Evolutionary conservation across 2,113 vertebrate genomes (phyloP), one percentile per base, ranked within the genome.

Genomic region (Rhabdornis inornatus): DNA sequence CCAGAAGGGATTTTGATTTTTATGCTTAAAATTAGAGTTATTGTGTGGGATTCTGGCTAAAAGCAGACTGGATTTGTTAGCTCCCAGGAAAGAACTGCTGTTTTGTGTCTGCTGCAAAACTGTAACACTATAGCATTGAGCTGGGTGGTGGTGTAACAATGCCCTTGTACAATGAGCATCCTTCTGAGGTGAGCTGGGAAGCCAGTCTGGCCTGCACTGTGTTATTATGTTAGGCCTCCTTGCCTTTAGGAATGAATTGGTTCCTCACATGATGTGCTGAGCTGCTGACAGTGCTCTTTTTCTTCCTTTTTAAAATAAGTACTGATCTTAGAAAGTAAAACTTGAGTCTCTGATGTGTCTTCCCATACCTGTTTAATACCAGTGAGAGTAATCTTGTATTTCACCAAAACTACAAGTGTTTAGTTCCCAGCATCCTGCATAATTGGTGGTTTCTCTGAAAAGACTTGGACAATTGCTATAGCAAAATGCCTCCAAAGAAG

Each of bases 391-490:
- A 92, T 96, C 95, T 96, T 96, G 53, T 82, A 30, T 95, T 97
- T 97, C 95, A 94, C 55, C 85, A 74, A 49, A 96, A 89, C 79
- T 76, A 59, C 65, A 68, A 79, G 91, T 75, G 78, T 93, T 95
- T 77, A 80, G 86, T 96, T 97, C 95, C 93, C 75, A 76, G 66
- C 9, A 17, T 93, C 87, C 89, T 85, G 63, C 61, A 44, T 97
- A 98, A 98, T 97, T 97, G 93, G 64, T 92, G 93, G 89, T 90
- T 95, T 85, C 74, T 92, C 50, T 97, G 83, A 96, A 96, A 94
- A 94, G 89, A 45, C 83, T 71, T 63, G 80, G 85, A 86, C 79
- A 95, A 95, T 94, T 83, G 74, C 78, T 77, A 2, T 61, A 92
- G 91, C 79, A 94, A 88, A 92, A 69, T 0, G 0, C 15, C 66